Percentiles rank a stretch among this genome's conserved stretches.
Conservation (phyloP, 2,888 invertebrate species). For the Noctua comes region DNA sequence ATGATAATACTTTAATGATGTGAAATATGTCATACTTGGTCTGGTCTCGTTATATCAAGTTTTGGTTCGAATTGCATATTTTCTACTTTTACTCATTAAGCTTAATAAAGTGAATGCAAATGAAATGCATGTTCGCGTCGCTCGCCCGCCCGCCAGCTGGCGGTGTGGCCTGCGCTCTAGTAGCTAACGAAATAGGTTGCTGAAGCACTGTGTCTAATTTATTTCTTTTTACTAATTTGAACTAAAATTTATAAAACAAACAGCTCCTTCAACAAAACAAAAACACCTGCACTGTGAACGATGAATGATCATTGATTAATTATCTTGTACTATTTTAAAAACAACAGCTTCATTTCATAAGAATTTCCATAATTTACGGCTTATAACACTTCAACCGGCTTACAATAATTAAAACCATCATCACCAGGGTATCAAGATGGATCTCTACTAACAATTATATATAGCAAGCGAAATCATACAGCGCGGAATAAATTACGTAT, state of each 20-base stretch:
- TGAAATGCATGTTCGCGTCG: too few species aligned
- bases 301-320: not conserved
- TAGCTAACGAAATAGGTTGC: too few species aligned
- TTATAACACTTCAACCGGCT: slow-evolving; percentile 6
- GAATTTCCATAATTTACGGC: slow-evolving; percentile 17
- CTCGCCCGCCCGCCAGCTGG: too few species aligned
- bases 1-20: slow-evolving; percentile 20
- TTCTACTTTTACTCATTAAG: slow-evolving; percentile 9
- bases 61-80: slow-evolving; percentile 18
- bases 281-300: not conserved
- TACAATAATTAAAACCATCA: slow-evolving; percentile 51
- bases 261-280: too few species aligned
- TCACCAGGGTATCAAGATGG: slow-evolving; percentile 40
- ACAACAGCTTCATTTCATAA: not conserved
- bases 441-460: slow-evolving; percentile 46
- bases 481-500: slow-evolving; percentile 39
- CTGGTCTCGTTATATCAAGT: slow-evolving; percentile 1
- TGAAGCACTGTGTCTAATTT: too few species aligned
- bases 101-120: not conserved
- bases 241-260: too few species aligned
- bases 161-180: too few species aligned
- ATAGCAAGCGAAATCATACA: slow-evolving; percentile 45
- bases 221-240: too few species aligned
- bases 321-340: not conserved
- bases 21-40: slow-evolving; percentile 31